A percentile compares a stretch with the other conserved stretches of the same genome.
Conservation (phyloP, 2,797 vertebrate genomes). For the Urosaurus nigricauda region DNA sequence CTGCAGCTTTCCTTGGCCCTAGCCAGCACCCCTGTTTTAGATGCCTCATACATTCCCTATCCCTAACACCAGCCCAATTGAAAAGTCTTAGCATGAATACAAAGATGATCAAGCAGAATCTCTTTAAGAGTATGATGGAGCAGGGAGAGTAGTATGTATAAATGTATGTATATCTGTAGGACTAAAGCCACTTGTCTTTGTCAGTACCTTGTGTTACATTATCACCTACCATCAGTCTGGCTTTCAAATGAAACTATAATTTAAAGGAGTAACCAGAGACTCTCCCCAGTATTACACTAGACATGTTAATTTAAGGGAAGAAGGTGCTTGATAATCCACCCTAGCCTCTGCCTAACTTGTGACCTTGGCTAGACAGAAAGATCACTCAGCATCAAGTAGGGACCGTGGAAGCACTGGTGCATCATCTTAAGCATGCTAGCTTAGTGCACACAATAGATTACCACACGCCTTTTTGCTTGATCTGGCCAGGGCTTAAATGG, state of each 20-base stretch:
- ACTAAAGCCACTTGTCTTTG: neutral
- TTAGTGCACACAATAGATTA: too few relatives aligned
- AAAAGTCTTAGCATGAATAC: neutral
- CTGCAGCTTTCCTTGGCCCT: too few relatives aligned
- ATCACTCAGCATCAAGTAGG: slow-evolving; percentile 13
- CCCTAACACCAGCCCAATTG: neutral
- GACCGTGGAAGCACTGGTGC: neutral
- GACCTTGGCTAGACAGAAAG: neutral
- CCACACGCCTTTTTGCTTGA: too few relatives aligned
- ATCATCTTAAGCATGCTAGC: neutral
- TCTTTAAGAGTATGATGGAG: too few relatives aligned
- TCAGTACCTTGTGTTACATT: neutral
- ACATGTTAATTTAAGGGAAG: neutral
- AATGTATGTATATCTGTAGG: neutral
- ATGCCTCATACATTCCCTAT: too few relatives aligned
- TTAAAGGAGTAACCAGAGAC: neutral
- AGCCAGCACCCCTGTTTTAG: too few relatives aligned
- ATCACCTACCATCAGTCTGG: neutral
- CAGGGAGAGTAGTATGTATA: too few relatives aligned
- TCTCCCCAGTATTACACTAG: too few relatives aligned
- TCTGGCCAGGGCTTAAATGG: too few relatives aligned
- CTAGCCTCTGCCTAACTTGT: neutral
- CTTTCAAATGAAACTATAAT: neutral
- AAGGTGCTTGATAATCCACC: neutral
- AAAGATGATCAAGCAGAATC: neutral